Conservation (phyloP, 2,113 vertebrate genomes). For the Myxocyprinus asiaticus region DNA sequence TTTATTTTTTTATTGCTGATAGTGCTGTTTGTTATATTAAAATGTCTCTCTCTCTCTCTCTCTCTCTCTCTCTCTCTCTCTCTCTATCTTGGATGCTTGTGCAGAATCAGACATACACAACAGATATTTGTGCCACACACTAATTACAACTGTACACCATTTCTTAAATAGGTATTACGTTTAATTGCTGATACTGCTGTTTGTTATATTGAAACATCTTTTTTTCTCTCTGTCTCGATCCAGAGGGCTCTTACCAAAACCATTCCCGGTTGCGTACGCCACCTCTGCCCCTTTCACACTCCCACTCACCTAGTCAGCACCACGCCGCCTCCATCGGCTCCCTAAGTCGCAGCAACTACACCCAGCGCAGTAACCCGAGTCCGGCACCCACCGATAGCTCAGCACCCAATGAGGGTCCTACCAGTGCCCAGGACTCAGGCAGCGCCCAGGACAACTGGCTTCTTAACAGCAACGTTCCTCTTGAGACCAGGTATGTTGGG, state of each 20-base stretch:
- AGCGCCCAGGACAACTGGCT: slow-evolving; percentile 97
- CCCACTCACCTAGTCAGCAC: slow-evolving; percentile 91
- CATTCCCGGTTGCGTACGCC: slow-evolving; percentile 91
- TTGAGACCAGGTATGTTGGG: slow-evolving; percentile 90
- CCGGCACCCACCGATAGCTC: slow-evolving; percentile 94
- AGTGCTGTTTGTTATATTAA: neutral
- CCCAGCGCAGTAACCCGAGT: slow-evolving; percentile 92
- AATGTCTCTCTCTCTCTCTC: slow-evolving; percentile 6
- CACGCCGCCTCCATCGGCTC: slow-evolving; percentile 92
- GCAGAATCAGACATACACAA: neutral
- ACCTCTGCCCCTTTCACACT: slow-evolving; percentile 87
- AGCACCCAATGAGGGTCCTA: slow-evolving; percentile 84
- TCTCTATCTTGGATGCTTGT: no score
- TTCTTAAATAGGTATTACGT: neutral
- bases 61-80: neutral
- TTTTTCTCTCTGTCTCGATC: slow-evolving; percentile 27
- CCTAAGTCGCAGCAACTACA: slow-evolving; percentile 91
- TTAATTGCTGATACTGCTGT: neutral
- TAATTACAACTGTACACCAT: slow-evolving; percentile 6
- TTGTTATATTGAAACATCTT: neutral
- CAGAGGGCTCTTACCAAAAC: slow-evolving; percentile 87
- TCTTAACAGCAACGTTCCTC: slow-evolving; percentile 97
- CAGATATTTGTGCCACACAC: neutral
- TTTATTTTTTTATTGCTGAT: neutral
- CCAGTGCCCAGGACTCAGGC: slow-evolving; percentile 80